phyloP scores from a whole-genome alignment of 2,113 vertebrate species.

The Semicossyphus pulcher region DNA sequence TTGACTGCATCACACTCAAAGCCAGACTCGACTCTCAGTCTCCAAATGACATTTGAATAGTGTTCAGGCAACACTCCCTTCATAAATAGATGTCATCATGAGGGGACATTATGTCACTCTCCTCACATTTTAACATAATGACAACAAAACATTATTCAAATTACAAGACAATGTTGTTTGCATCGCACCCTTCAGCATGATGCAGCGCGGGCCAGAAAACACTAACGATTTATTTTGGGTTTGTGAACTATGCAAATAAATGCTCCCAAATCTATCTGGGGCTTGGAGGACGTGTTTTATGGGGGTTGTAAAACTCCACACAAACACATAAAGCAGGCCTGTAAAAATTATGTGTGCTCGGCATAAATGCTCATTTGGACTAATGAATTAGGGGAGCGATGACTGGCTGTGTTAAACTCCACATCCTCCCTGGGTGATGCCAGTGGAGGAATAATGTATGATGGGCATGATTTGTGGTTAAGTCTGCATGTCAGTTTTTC shows the following conservation, averaged over 20 bases:
- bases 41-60: background rate
- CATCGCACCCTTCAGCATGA: constrained; percentile 15
- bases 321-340: constrained; percentile 82
- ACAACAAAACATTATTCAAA: constrained; percentile 42
- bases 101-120: constrained; percentile 12
- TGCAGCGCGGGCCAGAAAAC: constrained; percentile 49
- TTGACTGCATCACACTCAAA: background rate
- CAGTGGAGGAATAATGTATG: constrained; percentile 24
- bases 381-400: constrained; percentile 82
- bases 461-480: constrained; percentile 20
- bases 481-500: constrained; percentile 14
- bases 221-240: constrained; percentile 77
- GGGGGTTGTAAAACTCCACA: constrained; percentile 82
- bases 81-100: background rate
- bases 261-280: constrained; percentile 79
- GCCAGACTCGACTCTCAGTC: background rate
- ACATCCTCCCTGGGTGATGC: constrained; percentile 67
- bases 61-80: background rate
- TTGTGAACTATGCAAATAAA: constrained; percentile 83
- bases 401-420: constrained; percentile 66
- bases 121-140: constrained; percentile 19
- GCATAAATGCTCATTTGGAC: constrained; percentile 82
- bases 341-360: constrained; percentile 81
- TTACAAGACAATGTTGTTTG: constrained; percentile 44
- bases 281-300: constrained; percentile 82